Evolutionary conservation across 2,888 invertebrate genomes (phyloP), one percentile per base, ranked within the genome.

Genomic region (Leptinotarsa tumamoca): DNA sequence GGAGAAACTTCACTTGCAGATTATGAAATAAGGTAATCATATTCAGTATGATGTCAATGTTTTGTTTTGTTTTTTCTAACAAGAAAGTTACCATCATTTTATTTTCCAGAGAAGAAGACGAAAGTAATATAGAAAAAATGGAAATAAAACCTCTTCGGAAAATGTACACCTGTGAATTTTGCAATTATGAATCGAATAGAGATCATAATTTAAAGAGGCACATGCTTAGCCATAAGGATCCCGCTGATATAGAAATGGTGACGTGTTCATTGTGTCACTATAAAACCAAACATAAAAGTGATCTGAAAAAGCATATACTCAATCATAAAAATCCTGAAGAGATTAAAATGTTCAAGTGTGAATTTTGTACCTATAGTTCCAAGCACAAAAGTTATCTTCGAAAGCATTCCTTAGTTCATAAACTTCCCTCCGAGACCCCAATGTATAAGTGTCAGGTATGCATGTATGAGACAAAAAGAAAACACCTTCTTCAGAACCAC

Each of bases 171-270:
- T 63, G 63, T 63, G 27, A 63, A n/a, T 15, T 63, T n/a, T 63
- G 63, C 63, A 33, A n/a, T 3, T 63, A 63, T 63, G 33, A 63
- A 63, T 63, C 63, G 10, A 63, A 63, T 63, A 33, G 63, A 18
- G 63, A 63, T n/a, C 63, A 63, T 43, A 63, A 63, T 63, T 17
- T 63, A 33, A 63, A 63, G 33, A 63, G 63, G 21, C 71, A 71
- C 23, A 49, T 71, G 61, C 18, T 61, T 13, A 63, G 27, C 18
- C 72, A 66, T 27, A 67, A 72, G 54, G 51, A 72, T 52, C 54
- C 51, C 1, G 50, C 67, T 15, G 67, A 72, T 10, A 56, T 67
- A n/a, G 54, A 27, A 2, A 54, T 66, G 67, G 52, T 67, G 15
- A 51, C 14, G 7, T 72, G 72, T n/a, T 56, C 33, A n/a, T 33